phyloP scores from a whole-genome alignment of 2,797 vertebrate species.

The Sebastes hubbsi region DNA sequence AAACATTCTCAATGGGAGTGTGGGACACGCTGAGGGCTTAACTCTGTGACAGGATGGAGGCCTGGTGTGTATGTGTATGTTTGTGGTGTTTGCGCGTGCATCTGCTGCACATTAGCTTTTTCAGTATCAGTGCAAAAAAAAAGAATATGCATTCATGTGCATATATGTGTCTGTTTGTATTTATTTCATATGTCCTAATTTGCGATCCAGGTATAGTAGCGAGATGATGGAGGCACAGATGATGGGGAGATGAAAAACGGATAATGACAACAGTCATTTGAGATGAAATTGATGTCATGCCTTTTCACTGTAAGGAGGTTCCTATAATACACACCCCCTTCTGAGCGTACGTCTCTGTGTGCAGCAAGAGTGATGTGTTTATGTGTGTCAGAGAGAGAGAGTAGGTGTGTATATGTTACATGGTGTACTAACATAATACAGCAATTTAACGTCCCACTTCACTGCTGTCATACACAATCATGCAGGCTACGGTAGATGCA shows the following conservation, averaged over 20 bases:
- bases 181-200: conserved; percentile 40
- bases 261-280: conserved; percentile 70
- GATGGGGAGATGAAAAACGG: conserved; percentile 57
- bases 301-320: conserved; percentile 54
- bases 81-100: conserved; percentile 1
- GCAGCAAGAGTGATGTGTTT: conserved; percentile 21
- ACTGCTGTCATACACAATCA: conserved; percentile 66
- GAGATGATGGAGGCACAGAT: conserved; percentile 33
- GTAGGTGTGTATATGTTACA: conserved; percentile 45
- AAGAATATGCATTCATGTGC: conserved; percentile 11
- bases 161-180: neutral
- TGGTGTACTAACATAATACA: conserved; percentile 47
- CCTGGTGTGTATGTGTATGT: conserved; percentile 47
- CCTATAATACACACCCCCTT: conserved; percentile 36
- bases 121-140: conserved; percentile 17
- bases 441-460: conserved; percentile 67
- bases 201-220: conserved; percentile 15
- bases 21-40: conserved; percentile 72
- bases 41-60: conserved; percentile 44
- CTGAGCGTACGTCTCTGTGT: conserved; percentile 1
- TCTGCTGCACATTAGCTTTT: conserved; percentile 3
- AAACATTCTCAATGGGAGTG: conserved; percentile 73
- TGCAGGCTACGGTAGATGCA: conserved; percentile 22
- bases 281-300: conserved; percentile 69
- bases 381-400: conserved; percentile 20